Evolutionary conservation across 2,113 vertebrate species (phyloP), one percentile per base, ranked within the genome.

Genomic region (Gadus macrocephalus): DNA sequence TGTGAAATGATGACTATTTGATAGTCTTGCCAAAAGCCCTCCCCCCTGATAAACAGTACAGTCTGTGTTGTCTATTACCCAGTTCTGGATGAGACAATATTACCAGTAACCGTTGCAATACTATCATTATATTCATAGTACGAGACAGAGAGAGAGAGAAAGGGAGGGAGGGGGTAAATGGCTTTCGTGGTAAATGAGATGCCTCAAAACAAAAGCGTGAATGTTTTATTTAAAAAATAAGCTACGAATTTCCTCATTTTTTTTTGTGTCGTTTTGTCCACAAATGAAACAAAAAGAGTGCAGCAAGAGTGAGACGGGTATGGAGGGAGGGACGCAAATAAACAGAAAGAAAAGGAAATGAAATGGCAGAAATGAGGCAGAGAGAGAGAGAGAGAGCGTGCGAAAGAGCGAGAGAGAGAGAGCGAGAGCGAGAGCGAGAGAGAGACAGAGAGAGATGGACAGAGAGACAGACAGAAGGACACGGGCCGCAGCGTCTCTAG

Each of bases 401-500:
- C 15, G 64, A 62, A n/a, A 19, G 38, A 56, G 69, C 78, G 53
- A 73, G 72, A 69, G 5, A 31, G 66, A 62, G 59, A 72, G 58
- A 67, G 49, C 35, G 58, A 69, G 66, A 69, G 14, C 35, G 67
- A 70, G 31, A 27, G n/a, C n/a, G 53, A 64, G 25, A 77, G 59
- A 78, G n/a, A 64, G 58, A 70, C 2, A 42, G 25, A 66, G 27
- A 66, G 70, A 62, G 58, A 12, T 53, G 17, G 2, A 14, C 31
- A 20, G 53, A 67, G 71, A 69, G 56, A 27, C 28, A 53, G 60
- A 20, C 35, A 25, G 65, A 55, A 31, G 75, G 63, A 74, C 71
- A 61, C 72, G 61, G 69, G 61, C 78, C 74, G 69, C 68, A 81
- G 76, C 71, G 76, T 81, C 80, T 93, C 91, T 92, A 98, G 90